phyloP scores from a whole-genome alignment of 2,113 vertebrate genomes.

The Polypterus bichir region DNA sequence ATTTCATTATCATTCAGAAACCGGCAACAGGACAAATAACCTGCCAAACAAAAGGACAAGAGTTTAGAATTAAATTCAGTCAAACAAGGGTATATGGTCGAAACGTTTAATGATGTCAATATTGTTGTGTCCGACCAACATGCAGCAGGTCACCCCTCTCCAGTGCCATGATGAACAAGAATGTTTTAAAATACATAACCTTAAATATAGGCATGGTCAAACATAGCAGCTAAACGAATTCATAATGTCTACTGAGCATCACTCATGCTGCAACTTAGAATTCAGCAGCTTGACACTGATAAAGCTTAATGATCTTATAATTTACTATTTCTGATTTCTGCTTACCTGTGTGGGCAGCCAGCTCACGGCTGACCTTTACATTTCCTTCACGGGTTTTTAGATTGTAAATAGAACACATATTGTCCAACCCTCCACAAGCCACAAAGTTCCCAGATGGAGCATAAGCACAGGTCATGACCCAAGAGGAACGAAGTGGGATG shows the following conservation, averaged over 20 bases:
- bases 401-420: slow-evolving; percentile 97
- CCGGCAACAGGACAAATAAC: slow-evolving; percentile 93
- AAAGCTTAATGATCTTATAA: neutral
- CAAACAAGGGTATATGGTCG: neutral
- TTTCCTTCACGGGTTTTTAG: slow-evolving; percentile 88
- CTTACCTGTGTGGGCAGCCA: slow-evolving; percentile 81
- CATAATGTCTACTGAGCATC: too few relatives aligned
- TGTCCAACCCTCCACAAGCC: slow-evolving; percentile 92
- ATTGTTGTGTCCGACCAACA: neutral
- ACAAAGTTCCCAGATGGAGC: slow-evolving; percentile 92
- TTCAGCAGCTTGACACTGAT: neutral
- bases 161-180: too few relatives aligned
- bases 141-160: too few relatives aligned
- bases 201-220: neutral
- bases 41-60: slow-evolving; percentile 35
- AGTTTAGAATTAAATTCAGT: neutral
- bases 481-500: slow-evolving; percentile 90
- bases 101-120: neutral
- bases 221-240: neutral
- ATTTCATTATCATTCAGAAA: slow-evolving; percentile 90
- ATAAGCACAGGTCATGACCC: slow-evolving; percentile 98
- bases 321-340: neutral
- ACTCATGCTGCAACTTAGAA: too few relatives aligned
- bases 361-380: slow-evolving; percentile 89
- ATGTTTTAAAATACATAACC: neutral